Conservation (phyloP, 2,797 vertebrate species). For the Ceyx erithaca region DNA sequence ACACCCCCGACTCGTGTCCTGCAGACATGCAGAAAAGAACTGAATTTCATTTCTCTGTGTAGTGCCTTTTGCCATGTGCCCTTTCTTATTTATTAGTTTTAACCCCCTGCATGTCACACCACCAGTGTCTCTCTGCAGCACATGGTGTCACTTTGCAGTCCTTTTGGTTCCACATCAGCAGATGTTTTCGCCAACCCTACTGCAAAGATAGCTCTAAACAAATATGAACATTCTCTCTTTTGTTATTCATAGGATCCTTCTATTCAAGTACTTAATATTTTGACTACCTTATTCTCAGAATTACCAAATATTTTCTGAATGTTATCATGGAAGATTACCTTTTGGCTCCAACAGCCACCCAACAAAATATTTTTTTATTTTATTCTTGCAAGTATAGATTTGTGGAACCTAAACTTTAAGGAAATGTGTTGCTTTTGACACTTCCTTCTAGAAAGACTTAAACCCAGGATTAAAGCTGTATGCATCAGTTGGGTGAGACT, state of each 20-base stretch:
- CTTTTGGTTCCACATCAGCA: not conserved
- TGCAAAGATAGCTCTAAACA: not conserved
- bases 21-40: not conserved
- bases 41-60: not conserved
- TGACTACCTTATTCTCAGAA: not conserved
- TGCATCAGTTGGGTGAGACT: not conserved
- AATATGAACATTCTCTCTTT: not conserved
- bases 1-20: not conserved
- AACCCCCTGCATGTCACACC: not conserved
- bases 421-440: not conserved
- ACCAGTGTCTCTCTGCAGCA: not conserved
- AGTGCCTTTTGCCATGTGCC: not conserved
- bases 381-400: not conserved
- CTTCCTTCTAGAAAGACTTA: not conserved
- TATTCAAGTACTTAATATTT: not conserved
- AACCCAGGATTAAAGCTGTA: not conserved
- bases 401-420: not conserved
- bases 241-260: not conserved
- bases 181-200: not conserved
- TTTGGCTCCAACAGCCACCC: not conserved
- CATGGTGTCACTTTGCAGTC: not conserved
- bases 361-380: not conserved
- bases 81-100: slow-evolving; percentile 3
- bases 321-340: not conserved
- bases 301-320: not conserved